Conservation (phyloP, 2,113 vertebrate species). For the Nanorana parkeri region DNA sequence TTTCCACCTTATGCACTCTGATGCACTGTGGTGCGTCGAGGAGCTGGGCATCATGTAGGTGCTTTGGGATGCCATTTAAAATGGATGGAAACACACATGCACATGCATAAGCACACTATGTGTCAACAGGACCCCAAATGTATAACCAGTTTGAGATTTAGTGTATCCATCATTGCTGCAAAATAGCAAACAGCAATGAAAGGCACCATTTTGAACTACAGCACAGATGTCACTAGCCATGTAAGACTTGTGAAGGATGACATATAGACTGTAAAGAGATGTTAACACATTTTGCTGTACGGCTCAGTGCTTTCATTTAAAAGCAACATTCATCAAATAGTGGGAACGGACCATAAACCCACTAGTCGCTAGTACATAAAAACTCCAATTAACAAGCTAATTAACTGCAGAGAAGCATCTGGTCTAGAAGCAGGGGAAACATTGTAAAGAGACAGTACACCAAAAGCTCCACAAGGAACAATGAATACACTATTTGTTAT, state of each 20-base stretch:
- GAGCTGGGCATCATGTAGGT: no score
- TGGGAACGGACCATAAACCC: constrained; percentile 32
- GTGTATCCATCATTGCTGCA: background rate
- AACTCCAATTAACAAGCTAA: constrained; percentile 45
- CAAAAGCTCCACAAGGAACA: background rate
- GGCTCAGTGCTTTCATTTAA: constrained; percentile 27
- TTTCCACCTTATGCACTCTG: no score
- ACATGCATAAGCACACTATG: background rate
- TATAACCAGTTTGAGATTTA: background rate
- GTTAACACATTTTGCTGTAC: constrained; percentile 14
- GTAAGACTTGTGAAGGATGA: constrained; percentile 11
- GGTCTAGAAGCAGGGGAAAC: constrained; percentile 2
- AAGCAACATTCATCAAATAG: constrained; percentile 30
- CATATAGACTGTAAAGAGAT: constrained; percentile 29
- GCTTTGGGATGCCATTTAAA: no score
- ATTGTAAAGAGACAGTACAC: constrained; percentile 1
- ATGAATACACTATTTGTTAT: background rate
- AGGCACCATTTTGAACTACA: background rate
- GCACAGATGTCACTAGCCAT: background rate
- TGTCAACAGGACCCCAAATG: background rate
- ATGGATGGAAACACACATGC: no score
- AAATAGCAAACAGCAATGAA: background rate
- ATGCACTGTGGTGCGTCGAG: no score
- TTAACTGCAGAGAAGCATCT: constrained; percentile 43
- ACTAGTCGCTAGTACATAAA: constrained; percentile 38